A percentile compares a stretch with the other conserved stretches of the same genome.
phyloP scores from a whole-genome alignment of 2,888 invertebrate genomes.

The Zeuzera pyrina region DNA sequence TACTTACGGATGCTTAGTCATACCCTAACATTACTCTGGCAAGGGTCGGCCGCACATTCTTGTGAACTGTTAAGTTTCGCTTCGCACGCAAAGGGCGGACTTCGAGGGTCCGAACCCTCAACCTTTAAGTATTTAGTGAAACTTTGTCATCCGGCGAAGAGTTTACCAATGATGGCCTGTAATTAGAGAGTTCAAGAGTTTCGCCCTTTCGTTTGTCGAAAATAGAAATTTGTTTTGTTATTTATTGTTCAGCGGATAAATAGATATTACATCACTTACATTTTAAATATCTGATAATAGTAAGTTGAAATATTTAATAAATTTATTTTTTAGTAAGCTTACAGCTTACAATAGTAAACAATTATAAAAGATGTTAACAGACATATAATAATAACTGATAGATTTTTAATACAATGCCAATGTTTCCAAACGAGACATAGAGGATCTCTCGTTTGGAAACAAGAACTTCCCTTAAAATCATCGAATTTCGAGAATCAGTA shows the following conservation, averaged over 20 bases:
- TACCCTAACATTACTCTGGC: constrained; percentile 13
- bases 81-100: constrained; percentile 40
- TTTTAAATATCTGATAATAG: too few species aligned
- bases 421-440: too few species aligned
- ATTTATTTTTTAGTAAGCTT: neutral
- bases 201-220: too few species aligned
- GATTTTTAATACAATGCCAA: too few species aligned
- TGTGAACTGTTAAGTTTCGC: constrained; percentile 35
- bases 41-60: constrained; percentile 38
- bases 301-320: neutral
- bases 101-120: constrained; percentile 20
- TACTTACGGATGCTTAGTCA: too few species aligned
- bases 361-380: neutral
- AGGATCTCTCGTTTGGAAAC: too few species aligned
- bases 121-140: constrained; percentile 24
- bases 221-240: too few species aligned
- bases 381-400: too few species aligned
- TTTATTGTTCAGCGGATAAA: too few species aligned
- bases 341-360: neutral
- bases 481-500: too few species aligned
- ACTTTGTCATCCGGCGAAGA: constrained; percentile 24
- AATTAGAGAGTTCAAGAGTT: constrained; percentile 33
- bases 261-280: too few species aligned
- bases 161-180: constrained; percentile 31
- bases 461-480: too few species aligned